phyloP scores from a whole-genome alignment of 2,113 vertebrate genomes.

The Hemiprocne comata region DNA sequence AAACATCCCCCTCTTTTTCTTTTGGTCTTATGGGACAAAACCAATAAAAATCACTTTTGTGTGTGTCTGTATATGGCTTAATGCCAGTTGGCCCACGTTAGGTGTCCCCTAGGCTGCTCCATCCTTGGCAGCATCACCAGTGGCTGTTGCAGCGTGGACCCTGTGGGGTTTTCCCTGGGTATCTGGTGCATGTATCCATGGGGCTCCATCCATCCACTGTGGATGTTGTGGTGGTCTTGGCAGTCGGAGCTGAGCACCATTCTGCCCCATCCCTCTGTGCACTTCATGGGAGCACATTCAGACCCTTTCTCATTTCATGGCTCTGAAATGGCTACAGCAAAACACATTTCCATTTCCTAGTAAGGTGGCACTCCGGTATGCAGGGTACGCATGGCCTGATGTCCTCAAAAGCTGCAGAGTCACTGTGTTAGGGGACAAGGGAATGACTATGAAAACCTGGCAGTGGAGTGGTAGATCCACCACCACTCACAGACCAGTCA shows the following conservation, averaged over 20 bases:
- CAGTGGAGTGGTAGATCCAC: background rate
- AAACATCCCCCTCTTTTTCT: background rate
- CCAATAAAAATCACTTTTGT: background rate
- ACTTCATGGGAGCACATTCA: background rate
- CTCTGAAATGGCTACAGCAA: background rate
- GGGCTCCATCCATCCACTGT: fast-evolving
- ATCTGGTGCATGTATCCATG: fast-evolving
- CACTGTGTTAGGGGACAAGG: fast-evolving
- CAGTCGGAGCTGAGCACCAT: fast-evolving
- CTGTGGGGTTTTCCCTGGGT: fast-evolving
- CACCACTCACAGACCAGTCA: background rate
- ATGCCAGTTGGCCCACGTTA: background rate
- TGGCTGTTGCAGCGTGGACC: background rate
- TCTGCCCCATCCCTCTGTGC: background rate
- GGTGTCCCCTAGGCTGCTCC: background rate
- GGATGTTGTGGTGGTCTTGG: background rate
- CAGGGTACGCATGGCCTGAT: background rate
- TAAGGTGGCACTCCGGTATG: fast-evolving
- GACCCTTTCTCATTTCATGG: background rate
- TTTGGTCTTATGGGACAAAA: background rate
- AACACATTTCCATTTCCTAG: background rate
- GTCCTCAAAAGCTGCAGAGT: background rate
- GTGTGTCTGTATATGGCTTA: background rate
- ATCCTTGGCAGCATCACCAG: background rate
- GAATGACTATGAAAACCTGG: background rate